Conservation (phyloP, 2,113 vertebrate species). For the Callaeas wilsoni region DNA sequence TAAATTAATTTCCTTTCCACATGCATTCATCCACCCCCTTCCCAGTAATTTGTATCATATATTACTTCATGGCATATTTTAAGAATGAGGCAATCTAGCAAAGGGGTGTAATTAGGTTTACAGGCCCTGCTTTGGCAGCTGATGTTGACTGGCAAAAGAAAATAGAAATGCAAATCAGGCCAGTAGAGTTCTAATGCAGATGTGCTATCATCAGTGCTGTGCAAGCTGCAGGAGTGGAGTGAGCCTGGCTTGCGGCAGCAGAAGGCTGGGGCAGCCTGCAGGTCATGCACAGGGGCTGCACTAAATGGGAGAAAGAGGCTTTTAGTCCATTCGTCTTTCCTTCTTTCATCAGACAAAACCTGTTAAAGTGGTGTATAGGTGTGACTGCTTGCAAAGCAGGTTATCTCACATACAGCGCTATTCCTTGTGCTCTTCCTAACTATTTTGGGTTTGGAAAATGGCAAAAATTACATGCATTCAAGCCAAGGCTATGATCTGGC, state of each 20-base stretch:
- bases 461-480: neutral
- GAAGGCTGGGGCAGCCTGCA: neutral
- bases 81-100: conserved; percentile 38
- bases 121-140: conserved; percentile 20
- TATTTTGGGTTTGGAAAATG: neutral
- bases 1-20: conserved; percentile 34
- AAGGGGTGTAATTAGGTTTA: conserved; percentile 40
- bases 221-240: neutral
- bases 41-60: neutral
- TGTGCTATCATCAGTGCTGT: neutral
- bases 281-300: neutral
- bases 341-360: neutral
- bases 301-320: neutral
- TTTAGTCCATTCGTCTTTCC: neutral
- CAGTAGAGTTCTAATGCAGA: conserved; percentile 37
- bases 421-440: neutral
- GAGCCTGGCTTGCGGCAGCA: neutral
- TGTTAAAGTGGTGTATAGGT: neutral
- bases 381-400: neutral
- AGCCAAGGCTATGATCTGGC: neutral
- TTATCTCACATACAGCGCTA: neutral
- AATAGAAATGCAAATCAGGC: conserved; percentile 48
- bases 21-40: neutral
- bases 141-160: conserved; percentile 47
- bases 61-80: conserved; percentile 39